A percentile compares a stretch with the other conserved stretches of the same genome.
phyloP scores from a whole-genome alignment of 2,888 invertebrate genomes.

The Incurvaria masculella region DNA sequence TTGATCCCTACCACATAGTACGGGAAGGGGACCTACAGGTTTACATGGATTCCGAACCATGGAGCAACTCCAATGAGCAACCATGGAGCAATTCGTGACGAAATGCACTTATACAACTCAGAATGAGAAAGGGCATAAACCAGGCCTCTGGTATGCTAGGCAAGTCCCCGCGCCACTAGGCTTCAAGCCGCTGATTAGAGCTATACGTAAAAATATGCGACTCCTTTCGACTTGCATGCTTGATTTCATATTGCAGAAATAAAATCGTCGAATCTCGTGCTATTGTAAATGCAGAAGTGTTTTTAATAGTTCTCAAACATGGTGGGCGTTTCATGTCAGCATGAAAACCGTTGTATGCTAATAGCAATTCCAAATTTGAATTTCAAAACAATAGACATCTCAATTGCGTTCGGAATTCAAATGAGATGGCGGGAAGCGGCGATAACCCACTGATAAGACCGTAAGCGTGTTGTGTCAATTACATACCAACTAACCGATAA shows the following conservation, averaged over 20 bases:
- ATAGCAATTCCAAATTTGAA: constrained; percentile 7
- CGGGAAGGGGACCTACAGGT: too few relatives aligned
- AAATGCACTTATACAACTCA: too few relatives aligned
- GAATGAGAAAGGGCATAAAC: too few relatives aligned
- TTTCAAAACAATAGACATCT: constrained; percentile 21
- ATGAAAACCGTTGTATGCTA: not conserved
- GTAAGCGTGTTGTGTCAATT: not conserved
- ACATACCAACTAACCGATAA: constrained; percentile 7
- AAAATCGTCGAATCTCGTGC: not conserved
- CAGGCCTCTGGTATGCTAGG: too few relatives aligned
- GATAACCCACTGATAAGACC: constrained; percentile 20
- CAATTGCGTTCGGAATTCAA: constrained; percentile 35
- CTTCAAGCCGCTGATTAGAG: too few relatives aligned
- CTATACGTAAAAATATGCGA: constrained; percentile 22
- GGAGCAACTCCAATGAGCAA: too few relatives aligned
- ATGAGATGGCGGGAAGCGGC: constrained; percentile 22
- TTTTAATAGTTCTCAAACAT: constrained; percentile 8
- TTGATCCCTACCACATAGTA: too few relatives aligned
- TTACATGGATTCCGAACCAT: too few relatives aligned
- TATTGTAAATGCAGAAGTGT: not conserved
- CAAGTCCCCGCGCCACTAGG: too few relatives aligned
- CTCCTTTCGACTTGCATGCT: not conserved
- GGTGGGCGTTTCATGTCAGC: constrained; percentile 14
- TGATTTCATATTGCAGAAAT: not conserved
- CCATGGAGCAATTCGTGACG: too few relatives aligned